phyloP scores from a whole-genome alignment of 1,140 invertebrate species.

The Pseudomyrmex cubaensis region DNA sequence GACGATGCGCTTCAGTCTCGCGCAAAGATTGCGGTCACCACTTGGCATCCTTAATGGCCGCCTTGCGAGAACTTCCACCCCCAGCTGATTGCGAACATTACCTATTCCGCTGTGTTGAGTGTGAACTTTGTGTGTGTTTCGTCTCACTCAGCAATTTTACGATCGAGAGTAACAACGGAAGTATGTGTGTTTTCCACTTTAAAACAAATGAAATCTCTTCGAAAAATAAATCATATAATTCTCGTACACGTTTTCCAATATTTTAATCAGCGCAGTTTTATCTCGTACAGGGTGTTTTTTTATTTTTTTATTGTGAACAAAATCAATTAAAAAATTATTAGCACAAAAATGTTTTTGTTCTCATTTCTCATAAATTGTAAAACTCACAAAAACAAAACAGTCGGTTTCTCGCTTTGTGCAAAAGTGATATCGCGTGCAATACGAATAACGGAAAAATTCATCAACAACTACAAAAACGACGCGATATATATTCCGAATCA shows the following conservation, averaged over 20 bases:
- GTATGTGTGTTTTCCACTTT: not conserved
- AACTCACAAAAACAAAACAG: not conserved
- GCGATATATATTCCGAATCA: constrained; percentile 9
- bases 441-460: constrained; percentile 19
- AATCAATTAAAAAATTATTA: not conserved
- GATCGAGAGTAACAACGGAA: not conserved
- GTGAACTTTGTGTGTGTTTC: not conserved
- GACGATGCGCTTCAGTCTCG: constrained; percentile 7
- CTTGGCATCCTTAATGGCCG: constrained; percentile 5
- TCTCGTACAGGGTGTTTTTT: not conserved
- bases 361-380: not conserved
- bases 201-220: too few relatives aligned
- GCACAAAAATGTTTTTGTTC: not conserved
- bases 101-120: not conserved
- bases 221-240: too few relatives aligned
- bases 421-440: not conserved
- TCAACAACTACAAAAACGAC: not conserved
- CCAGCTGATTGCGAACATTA: constrained; percentile 7
- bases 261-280: not conserved
- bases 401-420: not conserved
- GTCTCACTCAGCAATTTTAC: not conserved
- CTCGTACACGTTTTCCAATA: not conserved
- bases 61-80: not conserved
- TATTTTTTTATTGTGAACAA: not conserved
- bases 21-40: constrained; percentile 5